phyloP scores from a whole-genome alignment of 37 sponge, comb jelly and placozoan genomes.

The Crambe crambe region DNA sequence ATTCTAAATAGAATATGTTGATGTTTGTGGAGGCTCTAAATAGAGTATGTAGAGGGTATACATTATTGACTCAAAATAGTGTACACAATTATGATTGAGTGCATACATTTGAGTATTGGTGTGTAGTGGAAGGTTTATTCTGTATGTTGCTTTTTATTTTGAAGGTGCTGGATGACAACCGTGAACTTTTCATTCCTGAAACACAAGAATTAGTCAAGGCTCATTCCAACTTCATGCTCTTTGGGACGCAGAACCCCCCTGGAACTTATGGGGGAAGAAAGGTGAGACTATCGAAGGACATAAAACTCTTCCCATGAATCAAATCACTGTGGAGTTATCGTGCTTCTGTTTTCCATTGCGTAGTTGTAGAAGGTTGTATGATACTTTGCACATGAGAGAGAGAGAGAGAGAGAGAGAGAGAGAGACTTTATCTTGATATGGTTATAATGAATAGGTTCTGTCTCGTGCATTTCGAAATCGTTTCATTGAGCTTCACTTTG shows the following conservation, averaged over 20 bases:
- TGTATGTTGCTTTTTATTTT: too few relatives aligned
- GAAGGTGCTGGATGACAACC: constrained; percentile 96
- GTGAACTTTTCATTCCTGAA: constrained; percentile 96
- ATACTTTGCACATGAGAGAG: too few relatives aligned
- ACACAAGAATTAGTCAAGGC: constrained; percentile 90
- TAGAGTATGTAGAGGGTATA: constrained; percentile 67
- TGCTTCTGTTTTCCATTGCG: neutral
- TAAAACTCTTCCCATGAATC: neutral
- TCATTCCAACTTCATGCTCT: constrained; percentile 90
- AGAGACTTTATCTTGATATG: neutral
- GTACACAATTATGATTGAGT: too few relatives aligned
- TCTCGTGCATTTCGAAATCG: constrained; percentile 97
- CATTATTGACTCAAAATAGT: too few relatives aligned
- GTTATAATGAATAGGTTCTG: constrained; percentile 50
- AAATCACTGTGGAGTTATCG: neutral
- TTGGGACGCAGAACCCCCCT: constrained; percentile 99
- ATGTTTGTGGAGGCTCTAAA: constrained; percentile 88
- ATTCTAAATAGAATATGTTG: constrained; percentile 89
- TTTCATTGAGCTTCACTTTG: constrained; percentile 97
- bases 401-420: too few relatives aligned
- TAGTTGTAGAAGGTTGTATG: neutral
- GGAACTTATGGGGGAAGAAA: constrained; percentile 93
- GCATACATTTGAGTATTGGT: too few relatives aligned
- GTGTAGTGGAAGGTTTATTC: too few relatives aligned
- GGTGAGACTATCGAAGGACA: too few relatives aligned